These are phyloP conservation scores for Fistularia commersonii DNA, from an alignment of 2,797 vertebrate genomes.

Conservation along the genomic window DNA sequence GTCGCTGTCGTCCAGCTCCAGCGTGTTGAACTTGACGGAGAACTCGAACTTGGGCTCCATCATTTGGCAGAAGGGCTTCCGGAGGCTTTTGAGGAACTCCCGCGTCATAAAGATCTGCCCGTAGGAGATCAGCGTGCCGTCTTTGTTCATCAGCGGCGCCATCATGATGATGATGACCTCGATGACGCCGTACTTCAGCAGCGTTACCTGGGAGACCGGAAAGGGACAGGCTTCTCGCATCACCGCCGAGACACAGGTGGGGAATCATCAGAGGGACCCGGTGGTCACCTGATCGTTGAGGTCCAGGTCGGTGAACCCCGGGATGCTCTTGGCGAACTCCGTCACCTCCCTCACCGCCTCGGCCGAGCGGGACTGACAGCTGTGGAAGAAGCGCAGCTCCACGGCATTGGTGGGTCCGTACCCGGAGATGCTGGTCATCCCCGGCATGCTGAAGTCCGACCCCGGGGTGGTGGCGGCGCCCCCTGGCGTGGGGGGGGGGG, in stretches of 20 bases:
- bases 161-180: constrained; percentile 96
- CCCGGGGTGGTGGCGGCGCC: not conserved
- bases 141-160: constrained; percentile 98
- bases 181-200: constrained; percentile 95
- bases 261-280: not conserved
- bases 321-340: constrained; percentile 96
- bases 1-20: constrained; percentile 97
- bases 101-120: constrained; percentile 98
- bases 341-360: constrained; percentile 96
- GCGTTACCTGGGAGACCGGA: constrained; percentile 78
- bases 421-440: constrained; percentile 35
- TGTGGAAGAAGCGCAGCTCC: constrained; percentile 95
- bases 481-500: not conserved
- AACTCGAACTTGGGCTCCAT: constrained; percentile 99
- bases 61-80: constrained; percentile 94
- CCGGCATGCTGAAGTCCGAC: constrained; percentile 32
- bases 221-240: too few relatives aligned
- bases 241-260: not conserved
- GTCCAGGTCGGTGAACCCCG: constrained; percentile 91
- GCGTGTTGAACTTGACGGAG: constrained; percentile 94
- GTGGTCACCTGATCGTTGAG: constrained; percentile 88
- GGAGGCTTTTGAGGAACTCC: constrained; percentile 96
- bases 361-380: constrained; percentile 93
- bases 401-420: constrained; percentile 79
- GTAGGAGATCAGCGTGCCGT: constrained; percentile 92